Evolutionary conservation across 1,140 invertebrate genomes (phyloP), one percentile per base, ranked within the genome.

Genomic region (Globodera rostochiensis): DNA sequence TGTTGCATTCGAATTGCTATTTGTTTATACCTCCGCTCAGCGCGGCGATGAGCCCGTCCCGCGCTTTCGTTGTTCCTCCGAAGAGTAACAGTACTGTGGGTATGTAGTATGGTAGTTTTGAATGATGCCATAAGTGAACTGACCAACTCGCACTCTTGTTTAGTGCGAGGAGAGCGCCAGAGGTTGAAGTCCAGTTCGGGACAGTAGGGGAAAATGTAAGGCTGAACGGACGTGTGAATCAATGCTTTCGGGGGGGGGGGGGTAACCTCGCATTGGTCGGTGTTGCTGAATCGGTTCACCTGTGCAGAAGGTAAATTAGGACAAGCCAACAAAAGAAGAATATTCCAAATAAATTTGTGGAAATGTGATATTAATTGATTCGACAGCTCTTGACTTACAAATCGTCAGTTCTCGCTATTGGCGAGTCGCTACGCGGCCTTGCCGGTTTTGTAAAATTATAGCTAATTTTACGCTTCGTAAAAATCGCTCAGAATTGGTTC

Each of bases 191-290:
- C 88, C 19, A 89, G 80, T 80, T 89, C 88, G 69, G 88, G 81
- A 53, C 89, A 89, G 64, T 90, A 90, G 19, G 88, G 88, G 86
- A 89, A 89, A 69, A 89, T 88, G 84, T 89, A 89, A 8, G 88
- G 88, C 80, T 78, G 4, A 11, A 57, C 45, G 6, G n/a, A 69
- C 11, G 25, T 6, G 6, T 19, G 8, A 78, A 78, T 49, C 8
- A 13, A 49, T 70, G 8, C 8, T 0, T 3, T 67, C 6, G 66
- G 64, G 2, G 45, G n/a, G 60, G 1, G 69, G 1, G 21, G 13
- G 47, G 1, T 49, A 13, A 78, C 77, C 19, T 89, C 88, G 74
- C 88, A 89, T 57, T 90, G 88, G 79, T 89, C 88, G 4, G 88
- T 90, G 81, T 89, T 89, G 4, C 84, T 87, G 85, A 90, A 89